Percentiles rank a stretch among this genome's conserved stretches.
phyloP scores from a whole-genome alignment of 2,113 vertebrate genomes.

The Cnemophilus loriae region DNA sequence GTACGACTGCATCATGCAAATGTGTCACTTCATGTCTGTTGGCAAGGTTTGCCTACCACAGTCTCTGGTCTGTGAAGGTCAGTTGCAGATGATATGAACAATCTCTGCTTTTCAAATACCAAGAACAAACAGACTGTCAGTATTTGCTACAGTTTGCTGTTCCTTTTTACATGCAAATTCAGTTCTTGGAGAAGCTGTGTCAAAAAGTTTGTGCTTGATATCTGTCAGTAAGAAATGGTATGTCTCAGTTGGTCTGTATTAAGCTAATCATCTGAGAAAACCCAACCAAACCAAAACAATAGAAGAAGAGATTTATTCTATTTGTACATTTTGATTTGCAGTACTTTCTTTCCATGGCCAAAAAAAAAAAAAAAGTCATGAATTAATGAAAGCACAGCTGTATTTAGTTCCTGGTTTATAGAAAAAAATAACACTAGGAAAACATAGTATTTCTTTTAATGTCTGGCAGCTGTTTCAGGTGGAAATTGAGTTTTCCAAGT shows the following conservation, averaged over 20 bases:
- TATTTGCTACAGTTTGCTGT: background rate
- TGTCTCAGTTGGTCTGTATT: background rate
- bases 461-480: background rate
- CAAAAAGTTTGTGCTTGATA: background rate
- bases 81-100: background rate
- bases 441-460: background rate
- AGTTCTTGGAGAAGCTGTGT: background rate
- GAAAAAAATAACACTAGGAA: background rate
- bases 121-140: background rate
- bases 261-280: background rate
- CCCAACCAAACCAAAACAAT: accelerated
- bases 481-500: background rate
- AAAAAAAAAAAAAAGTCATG: background rate
- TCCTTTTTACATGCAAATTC: background rate
- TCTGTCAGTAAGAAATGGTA: background rate
- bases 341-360: background rate
- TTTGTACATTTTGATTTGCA: background rate
- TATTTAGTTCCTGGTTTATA: background rate
- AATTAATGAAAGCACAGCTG: background rate
- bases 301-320: background rate
- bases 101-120: background rate
- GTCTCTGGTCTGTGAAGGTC: background rate
- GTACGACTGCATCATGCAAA: background rate
- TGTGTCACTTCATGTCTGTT: background rate
- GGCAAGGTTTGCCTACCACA: background rate